Evolutionary conservation across 2,888 invertebrate species (phyloP).

Genomic region (Cordilura impudica): DNA sequence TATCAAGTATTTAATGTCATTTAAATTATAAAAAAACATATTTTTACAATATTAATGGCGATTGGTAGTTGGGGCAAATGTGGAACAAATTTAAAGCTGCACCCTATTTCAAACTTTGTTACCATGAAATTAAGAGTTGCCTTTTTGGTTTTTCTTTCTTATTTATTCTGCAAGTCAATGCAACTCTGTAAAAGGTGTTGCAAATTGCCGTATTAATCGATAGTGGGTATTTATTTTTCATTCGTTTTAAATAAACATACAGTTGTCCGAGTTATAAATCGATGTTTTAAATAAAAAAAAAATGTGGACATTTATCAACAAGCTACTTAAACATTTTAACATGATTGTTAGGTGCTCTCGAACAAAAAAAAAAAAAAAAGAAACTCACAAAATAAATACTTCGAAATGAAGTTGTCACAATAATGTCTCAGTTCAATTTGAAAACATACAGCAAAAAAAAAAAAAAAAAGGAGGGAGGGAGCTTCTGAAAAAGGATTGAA

Average conservation of each 20-base stretch:
- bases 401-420: conserved; percentile 58
- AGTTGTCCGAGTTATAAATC: conserved; percentile 29
- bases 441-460: not conserved
- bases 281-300: conserved; percentile 41
- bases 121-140: not conserved
- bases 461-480: conserved; percentile 38
- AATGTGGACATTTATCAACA: conserved; percentile 58
- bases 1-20: conserved; percentile 54
- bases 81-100: conserved; percentile 45
- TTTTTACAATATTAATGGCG: conserved; percentile 22
- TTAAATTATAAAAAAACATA: conserved; percentile 43
- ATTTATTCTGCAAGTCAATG: not conserved
- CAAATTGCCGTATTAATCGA: conserved; percentile 55
- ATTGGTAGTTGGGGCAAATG: not conserved
- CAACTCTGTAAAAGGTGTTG: conserved; percentile 48
- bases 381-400: conserved; percentile 34
- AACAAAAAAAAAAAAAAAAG: not conserved
- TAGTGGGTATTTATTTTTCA: conserved; percentile 54
- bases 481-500: conserved; percentile 46
- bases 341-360: conserved; percentile 7
- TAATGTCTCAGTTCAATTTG: conserved; percentile 12
- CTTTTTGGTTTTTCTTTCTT: not conserved
- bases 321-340: conserved; percentile 56
- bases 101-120: conserved; percentile 39
- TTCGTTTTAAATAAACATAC: conserved; percentile 7